Evolutionary conservation across 2,113 vertebrate species (phyloP).

Genomic region (Pseudopipra pipra): DNA sequence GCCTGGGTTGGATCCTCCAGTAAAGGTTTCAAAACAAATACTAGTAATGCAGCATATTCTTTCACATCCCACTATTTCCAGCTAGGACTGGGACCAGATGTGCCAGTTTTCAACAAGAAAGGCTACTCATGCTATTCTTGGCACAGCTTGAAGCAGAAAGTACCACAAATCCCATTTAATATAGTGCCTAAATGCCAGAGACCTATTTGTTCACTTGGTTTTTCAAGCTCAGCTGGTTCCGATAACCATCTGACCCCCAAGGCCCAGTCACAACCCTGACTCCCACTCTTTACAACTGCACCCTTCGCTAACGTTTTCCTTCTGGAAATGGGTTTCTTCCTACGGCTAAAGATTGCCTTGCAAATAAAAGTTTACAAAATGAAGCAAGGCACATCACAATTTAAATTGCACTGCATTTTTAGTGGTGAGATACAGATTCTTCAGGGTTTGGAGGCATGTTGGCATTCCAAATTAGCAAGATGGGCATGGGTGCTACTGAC

Average conservation of each 20-base stretch:
- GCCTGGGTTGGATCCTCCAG: background rate
- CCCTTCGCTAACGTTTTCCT: constrained; percentile 6
- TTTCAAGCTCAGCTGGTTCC: constrained; percentile 17
- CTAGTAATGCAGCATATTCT: background rate
- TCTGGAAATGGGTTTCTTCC: constrained; percentile 18
- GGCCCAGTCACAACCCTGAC: background rate
- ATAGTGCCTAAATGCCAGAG: constrained; percentile 16
- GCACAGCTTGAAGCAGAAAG: constrained; percentile 46
- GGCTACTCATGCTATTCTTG: constrained; percentile 42
- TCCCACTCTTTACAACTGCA: background rate
- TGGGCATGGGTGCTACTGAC: constrained; percentile 10
- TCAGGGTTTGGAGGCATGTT: background rate
- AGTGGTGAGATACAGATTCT: background rate
- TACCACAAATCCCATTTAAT: constrained; percentile 45
- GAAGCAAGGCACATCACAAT: background rate
- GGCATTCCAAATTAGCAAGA: constrained; percentile 35
- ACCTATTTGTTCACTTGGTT: background rate
- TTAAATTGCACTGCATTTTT: background rate
- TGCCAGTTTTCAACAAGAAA: constrained; percentile 41
- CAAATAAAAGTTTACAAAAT: background rate
- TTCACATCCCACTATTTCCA: constrained; percentile 6
- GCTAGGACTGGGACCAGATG: constrained; percentile 29
- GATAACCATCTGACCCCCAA: constrained; percentile 30
- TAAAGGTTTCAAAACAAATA: constrained; percentile 6
- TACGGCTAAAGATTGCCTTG: background rate